Percentiles rank a stretch among this genome's conserved stretches.
Conservation (phyloP, 2,797 vertebrate species). For the Phaenicophaeus curvirostris region DNA sequence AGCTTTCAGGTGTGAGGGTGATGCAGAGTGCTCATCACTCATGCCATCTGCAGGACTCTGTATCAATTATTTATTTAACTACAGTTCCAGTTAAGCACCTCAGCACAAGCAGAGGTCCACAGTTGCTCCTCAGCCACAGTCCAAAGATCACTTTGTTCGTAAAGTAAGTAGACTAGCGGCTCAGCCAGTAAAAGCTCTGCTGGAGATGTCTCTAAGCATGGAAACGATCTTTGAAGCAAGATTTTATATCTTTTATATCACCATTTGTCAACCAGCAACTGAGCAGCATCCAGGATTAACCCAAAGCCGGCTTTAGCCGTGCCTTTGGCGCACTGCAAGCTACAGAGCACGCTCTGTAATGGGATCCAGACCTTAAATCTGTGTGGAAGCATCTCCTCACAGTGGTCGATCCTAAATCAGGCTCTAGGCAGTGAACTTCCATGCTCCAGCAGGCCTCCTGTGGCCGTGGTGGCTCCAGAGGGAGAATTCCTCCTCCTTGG, state of each 20-base stretch:
- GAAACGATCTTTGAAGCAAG: background rate
- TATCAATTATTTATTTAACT: background rate
- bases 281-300: constrained; percentile 43
- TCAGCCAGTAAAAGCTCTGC: background rate
- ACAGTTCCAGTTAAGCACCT: background rate
- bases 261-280: background rate
- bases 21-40: background rate
- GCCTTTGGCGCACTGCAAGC: background rate
- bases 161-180: background rate
- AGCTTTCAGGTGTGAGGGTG: background rate
- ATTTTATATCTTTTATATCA: background rate
- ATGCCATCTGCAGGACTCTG: background rate
- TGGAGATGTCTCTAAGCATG: constrained; percentile 8
- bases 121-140: background rate
- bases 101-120: background rate
- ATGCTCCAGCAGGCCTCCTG: accelerated
- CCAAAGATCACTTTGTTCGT: constrained; percentile 26
- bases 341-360: background rate
- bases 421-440: background rate
- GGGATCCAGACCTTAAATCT: background rate
- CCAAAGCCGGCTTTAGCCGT: background rate
- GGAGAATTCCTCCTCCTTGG: background rate
- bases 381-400: background rate
- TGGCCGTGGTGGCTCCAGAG: background rate
- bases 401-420: background rate